Evolutionary conservation across 2,888 invertebrate species (phyloP), one percentile per base, ranked within the genome.

Genomic region (Heliconius erato): DNA sequence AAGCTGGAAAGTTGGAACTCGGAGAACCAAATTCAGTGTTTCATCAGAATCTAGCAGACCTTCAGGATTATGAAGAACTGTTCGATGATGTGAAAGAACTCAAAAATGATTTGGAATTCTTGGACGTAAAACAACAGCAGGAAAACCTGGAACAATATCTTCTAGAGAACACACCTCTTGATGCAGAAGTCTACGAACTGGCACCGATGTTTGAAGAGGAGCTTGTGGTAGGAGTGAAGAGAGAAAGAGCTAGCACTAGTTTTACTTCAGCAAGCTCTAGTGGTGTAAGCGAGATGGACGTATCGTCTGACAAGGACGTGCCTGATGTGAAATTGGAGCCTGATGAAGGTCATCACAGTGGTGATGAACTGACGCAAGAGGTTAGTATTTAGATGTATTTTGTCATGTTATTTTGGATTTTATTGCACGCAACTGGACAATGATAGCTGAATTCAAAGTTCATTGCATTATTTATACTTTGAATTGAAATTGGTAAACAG

Each of bases 1-100:
- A 94, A 86, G 85, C 91, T 0, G 95, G 94, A 84, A 93, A 91
- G 81, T 88, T 92, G 85, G 93, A 92, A 84, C 90, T 87, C 86
- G 96, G 88, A 63, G 96, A 91, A 86, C 87, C 91, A 0, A 90
- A 93, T 82, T 96, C 97, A 0, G 96, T 97, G 1, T 94, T 95
- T 87, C 96, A 96, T 74, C 97, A 97, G 86, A 97, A 97, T 86
- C 87, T 97, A 84, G 96, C 97, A 0, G 97, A 97, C 89, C 88
- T 97, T 19, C 93, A 94, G 84, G 97, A 97, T 85, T 97, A 96
- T 85, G 95, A 92, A 5, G 95, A 96, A 69, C 85, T 93, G 23
- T 91, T 92, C 9, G 91, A 93, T 49, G 95, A 94, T 44, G 90
- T 92, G 0, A 94, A 94, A 79, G 93, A 93, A 49, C 85, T 95